These are phyloP conservation scores for Dendropsophus ebraccatus DNA, from an alignment of 2,113 vertebrate species.

Conservation along the genomic window DNA sequence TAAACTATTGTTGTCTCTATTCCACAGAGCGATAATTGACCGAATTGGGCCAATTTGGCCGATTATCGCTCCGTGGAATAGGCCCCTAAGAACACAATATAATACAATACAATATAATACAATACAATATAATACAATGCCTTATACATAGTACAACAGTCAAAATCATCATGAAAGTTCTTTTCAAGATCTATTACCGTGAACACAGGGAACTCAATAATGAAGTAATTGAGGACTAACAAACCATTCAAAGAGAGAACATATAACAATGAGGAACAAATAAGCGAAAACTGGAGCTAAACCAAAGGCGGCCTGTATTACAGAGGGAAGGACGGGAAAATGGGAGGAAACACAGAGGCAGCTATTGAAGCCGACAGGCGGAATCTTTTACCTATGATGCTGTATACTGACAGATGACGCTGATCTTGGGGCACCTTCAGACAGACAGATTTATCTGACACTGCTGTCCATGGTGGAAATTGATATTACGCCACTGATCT, in stretches of 20 bases:
- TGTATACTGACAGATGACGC: not conserved
- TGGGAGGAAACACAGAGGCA: constrained; percentile 11
- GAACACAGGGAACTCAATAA: constrained; percentile 47
- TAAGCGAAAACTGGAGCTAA: constrained; percentile 49
- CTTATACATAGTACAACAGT: constrained; percentile 37
- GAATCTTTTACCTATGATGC: too few relatives aligned
- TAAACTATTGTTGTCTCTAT: too few relatives aligned
- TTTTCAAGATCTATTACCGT: constrained; percentile 49
- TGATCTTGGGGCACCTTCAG: too few relatives aligned
- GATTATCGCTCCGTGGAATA: too few relatives aligned
- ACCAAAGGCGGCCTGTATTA: constrained; percentile 49
- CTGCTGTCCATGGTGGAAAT: too few relatives aligned
- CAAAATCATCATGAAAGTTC: constrained; percentile 51
- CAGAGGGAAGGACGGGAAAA: constrained; percentile 44
- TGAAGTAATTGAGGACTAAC: constrained; percentile 42
- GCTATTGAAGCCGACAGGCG: too few relatives aligned
- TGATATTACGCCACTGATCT: too few relatives aligned
- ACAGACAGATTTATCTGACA: too few relatives aligned
- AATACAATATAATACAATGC: constrained; percentile 51
- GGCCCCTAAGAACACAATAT: too few relatives aligned
- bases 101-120: not conserved
- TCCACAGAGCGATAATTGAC: too few relatives aligned
- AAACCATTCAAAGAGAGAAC: constrained; percentile 47
- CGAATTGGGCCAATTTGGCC: too few relatives aligned
- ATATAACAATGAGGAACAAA: constrained; percentile 56